These are phyloP conservation scores for Melolontha melolontha DNA, from an alignment of 2,888 invertebrate genomes.

Conservation along the genomic window DNA sequence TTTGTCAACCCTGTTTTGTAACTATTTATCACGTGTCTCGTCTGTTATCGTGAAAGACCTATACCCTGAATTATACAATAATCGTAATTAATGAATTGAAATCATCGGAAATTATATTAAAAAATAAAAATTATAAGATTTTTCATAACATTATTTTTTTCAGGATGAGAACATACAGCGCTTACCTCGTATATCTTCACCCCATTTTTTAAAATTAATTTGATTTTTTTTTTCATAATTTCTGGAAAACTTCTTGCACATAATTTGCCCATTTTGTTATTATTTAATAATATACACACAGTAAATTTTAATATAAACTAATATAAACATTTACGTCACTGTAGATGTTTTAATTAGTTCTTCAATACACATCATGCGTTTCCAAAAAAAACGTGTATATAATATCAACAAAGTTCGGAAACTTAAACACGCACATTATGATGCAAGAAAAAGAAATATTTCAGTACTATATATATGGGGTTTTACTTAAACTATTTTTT, in stretches of 20 bases:
- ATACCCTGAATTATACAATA: too few species aligned
- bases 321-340: conserved; percentile 35
- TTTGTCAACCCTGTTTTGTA: too few species aligned
- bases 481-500: too few species aligned
- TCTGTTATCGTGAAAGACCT: too few species aligned
- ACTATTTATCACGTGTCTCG: too few species aligned
- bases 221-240: conserved; percentile 9
- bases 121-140: too few species aligned
- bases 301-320: conserved; percentile 21
- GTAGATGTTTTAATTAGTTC: conserved; percentile 30
- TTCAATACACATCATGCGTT: conserved; percentile 29
- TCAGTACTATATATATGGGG: too few species aligned
- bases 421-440: conserved; percentile 7
- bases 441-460: not conserved
- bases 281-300: conserved; percentile 32
- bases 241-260: conserved; percentile 24
- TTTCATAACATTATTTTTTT: too few species aligned
- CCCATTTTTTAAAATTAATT: conserved; percentile 5
- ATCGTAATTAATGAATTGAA: too few species aligned
- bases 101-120: too few species aligned
- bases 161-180: too few species aligned
- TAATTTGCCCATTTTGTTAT: conserved; percentile 26
- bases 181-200: too few species aligned
- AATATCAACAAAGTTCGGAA: conserved; percentile 11
- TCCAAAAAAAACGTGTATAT: not conserved